These are phyloP conservation scores for Limenitis camilla DNA, from an alignment of 2,888 invertebrate genomes.

Conservation along the genomic window DNA sequence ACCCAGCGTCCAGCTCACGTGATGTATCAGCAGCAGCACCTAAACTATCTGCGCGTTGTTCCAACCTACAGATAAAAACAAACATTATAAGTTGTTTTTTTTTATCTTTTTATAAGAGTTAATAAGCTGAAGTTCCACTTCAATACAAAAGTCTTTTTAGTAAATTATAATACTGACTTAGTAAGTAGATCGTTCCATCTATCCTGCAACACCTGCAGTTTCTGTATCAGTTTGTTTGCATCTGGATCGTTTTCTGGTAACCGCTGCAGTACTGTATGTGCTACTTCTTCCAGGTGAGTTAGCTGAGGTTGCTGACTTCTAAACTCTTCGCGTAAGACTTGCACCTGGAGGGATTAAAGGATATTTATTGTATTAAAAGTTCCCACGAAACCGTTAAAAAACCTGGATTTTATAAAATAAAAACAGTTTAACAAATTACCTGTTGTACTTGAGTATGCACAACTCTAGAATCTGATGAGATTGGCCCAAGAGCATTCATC, in stretches of 20 bases:
- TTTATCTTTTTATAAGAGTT: too few species aligned
- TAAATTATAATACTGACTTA: constrained; percentile 46
- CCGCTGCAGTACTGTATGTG: constrained; percentile 80
- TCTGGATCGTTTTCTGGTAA: constrained; percentile 69
- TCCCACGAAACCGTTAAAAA: neutral
- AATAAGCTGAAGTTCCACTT: too few species aligned
- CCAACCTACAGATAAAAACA: constrained; percentile 76
- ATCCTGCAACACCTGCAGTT: constrained; percentile 81
- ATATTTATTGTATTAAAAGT: neutral
- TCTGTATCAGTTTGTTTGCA: constrained; percentile 74
- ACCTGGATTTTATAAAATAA: neutral
- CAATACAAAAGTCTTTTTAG: too few species aligned
- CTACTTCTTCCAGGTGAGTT: constrained; percentile 87
- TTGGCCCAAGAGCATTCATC: constrained; percentile 95
- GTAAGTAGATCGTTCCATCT: constrained; percentile 87
- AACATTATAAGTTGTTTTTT: too few species aligned
- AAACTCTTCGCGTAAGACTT: constrained; percentile 96
- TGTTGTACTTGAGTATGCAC: constrained; percentile 97
- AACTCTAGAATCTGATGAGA: constrained; percentile 96
- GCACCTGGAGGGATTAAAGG: constrained; percentile 65
- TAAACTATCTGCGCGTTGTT: constrained; percentile 90
- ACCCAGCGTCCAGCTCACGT: constrained; percentile 92
- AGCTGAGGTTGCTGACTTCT: constrained; percentile 93
- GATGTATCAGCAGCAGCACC: constrained; percentile 95
- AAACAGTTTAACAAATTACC: constrained; percentile 34